Conservation (phyloP, 1,140 invertebrate genomes). For the Atopsyche davidsoni region DNA sequence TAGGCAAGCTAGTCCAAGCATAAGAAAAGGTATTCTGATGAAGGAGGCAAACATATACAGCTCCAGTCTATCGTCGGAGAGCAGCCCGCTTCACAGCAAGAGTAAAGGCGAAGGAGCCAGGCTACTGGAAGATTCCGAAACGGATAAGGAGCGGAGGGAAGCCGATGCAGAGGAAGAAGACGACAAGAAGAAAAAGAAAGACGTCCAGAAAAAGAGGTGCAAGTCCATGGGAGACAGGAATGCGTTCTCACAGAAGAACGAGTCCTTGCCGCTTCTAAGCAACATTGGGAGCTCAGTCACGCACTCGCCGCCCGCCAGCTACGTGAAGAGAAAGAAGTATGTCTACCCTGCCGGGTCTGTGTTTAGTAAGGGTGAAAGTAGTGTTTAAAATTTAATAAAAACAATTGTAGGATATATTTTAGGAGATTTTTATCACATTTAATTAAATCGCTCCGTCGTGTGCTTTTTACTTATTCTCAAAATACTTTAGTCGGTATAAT, state of each 20-base stretch:
- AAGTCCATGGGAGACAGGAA: slow-evolving; percentile 42
- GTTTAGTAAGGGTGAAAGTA: slow-evolving; percentile 50
- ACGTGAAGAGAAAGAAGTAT: slow-evolving; percentile 54
- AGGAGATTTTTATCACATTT: background rate
- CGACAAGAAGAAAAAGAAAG: slow-evolving; percentile 39
- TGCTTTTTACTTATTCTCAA: background rate
- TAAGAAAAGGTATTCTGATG: slow-evolving; percentile 19
- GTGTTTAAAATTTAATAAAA: slow-evolving; percentile 38
- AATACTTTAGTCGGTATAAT: no score
- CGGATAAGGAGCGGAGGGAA: slow-evolving; percentile 37
- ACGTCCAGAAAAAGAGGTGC: slow-evolving; percentile 43
- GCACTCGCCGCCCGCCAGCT: slow-evolving; percentile 49
- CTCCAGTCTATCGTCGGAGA: slow-evolving; percentile 32
- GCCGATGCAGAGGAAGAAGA: slow-evolving; percentile 37
- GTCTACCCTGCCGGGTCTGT: slow-evolving; percentile 50
- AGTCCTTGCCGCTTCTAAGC: slow-evolving; percentile 51
- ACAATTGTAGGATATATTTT: background rate
- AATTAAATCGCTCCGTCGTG: background rate
- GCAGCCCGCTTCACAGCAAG: slow-evolving; percentile 39
- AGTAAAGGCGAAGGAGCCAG: slow-evolving; percentile 15
- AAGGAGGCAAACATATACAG: slow-evolving; percentile 24
- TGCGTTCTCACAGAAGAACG: slow-evolving; percentile 40
- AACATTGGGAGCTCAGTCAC: slow-evolving; percentile 42
- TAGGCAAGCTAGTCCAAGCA: slow-evolving; percentile 8
- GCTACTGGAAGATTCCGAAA: slow-evolving; percentile 35